Base-by-base conservation (phyloP, 1,140 invertebrate species). In the Ditylenchus dipsaci region DNA sequence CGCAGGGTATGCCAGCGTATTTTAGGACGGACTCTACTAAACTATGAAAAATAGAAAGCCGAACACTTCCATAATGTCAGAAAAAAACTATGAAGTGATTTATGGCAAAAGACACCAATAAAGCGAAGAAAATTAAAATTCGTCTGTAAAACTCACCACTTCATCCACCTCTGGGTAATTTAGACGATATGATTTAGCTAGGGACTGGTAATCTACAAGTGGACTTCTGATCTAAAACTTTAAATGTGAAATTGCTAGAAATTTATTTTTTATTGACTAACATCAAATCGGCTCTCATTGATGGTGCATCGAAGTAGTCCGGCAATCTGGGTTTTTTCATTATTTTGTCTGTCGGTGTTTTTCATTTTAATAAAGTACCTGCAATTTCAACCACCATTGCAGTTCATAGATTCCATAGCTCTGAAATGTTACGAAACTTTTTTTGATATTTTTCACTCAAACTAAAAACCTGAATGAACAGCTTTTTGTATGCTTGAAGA, bases 321-420 rank as follows among this genome's bases (percentile, higher is more conserved):
- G 42, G 78, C 78, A 33, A 79, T 77, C 33, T 38, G 11, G 33
- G 11, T 38, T 38, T 38, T 38, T 38, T 38, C 11, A 38, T 38
- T 38, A 3, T 11, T 38, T 38, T 38, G 33, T 5, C 33, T 38
- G 33, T 11, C 3, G 33, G 3, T 38, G 3, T 38, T 38, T 5
- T 11, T 38, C 3, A 38, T 11, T 38, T 3, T 38, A 38, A 11
- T 38, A n/a, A n/a, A 3, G 3, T 38, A 38, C 33, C 56, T 77
- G 75, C 63, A 77, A 66, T 58, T 77, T 77, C 45, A 78, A 33
- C 13, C 69, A 42, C 59, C 59, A 72, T 38, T 78, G 71, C 15
- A 77, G 43, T 8, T 62, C 68, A 15, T 59, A 53, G 19, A 80
- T 49, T 33, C 76, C 76, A 64, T 78, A 77, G n/a, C 60, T 63